Conservation (phyloP, 2,888 invertebrate species). For the Cerastis rubricosa region DNA sequence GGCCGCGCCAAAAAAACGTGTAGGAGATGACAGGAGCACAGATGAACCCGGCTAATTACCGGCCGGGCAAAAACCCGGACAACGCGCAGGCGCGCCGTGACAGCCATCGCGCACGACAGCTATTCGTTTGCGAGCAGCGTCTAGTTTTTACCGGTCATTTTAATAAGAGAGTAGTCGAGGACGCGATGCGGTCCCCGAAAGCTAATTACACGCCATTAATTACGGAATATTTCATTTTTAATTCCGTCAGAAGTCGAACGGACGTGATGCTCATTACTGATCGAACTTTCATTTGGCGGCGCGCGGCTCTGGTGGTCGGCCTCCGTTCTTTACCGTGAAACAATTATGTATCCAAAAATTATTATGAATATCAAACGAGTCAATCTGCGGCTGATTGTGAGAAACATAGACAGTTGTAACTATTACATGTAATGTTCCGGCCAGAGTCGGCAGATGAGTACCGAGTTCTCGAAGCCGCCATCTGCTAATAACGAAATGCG, state of each 20-base stretch:
- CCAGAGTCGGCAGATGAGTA: slow-evolving; percentile 21
- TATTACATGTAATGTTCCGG: slow-evolving; percentile 44
- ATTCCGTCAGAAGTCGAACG: slow-evolving; percentile 73
- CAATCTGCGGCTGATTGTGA: slow-evolving; percentile 58
- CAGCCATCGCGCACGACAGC: slow-evolving; percentile 80
- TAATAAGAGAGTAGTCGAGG: slow-evolving; percentile 78
- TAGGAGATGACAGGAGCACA: slow-evolving; percentile 88
- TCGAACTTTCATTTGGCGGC: slow-evolving; percentile 75
- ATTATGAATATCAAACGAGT: slow-evolving; percentile 61
- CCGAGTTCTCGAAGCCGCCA: slow-evolving; percentile 62
- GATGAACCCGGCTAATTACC: slow-evolving; percentile 87
- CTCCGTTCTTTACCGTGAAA: slow-evolving; percentile 57
- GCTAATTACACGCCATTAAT: slow-evolving; percentile 85
- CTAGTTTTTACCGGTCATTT: slow-evolving; percentile 78
- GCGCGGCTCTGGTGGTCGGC: slow-evolving; percentile 64
- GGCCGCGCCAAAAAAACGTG: slow-evolving; percentile 86
- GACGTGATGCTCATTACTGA: slow-evolving; percentile 80
- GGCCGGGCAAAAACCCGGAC: slow-evolving; percentile 82
- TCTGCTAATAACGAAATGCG: slow-evolving; percentile 76
- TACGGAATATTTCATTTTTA: slow-evolving; percentile 79
- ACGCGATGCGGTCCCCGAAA: slow-evolving; percentile 75
- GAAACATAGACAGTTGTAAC: slow-evolving; percentile 45
- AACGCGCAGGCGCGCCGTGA: slow-evolving; percentile 80
- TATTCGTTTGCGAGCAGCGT: slow-evolving; percentile 80
- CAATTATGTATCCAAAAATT: slow-evolving; percentile 63